These are phyloP conservation scores for Hecatera dysodea DNA, from an alignment of 2,888 invertebrate genomes.

Conservation along the genomic window DNA sequence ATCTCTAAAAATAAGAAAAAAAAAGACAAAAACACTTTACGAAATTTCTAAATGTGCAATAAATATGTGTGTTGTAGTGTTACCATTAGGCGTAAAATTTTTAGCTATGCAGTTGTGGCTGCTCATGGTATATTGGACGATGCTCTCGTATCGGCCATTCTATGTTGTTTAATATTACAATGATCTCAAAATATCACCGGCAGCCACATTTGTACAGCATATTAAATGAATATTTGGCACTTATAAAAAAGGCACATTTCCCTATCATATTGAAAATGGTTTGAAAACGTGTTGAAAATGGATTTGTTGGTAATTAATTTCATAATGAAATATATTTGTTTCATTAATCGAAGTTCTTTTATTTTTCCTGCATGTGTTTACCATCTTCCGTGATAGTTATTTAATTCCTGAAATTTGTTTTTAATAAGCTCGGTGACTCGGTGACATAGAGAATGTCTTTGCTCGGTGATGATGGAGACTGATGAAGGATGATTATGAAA, in stretches of 20 bases:
- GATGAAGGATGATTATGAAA: not conserved
- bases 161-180: slow-evolving; percentile 79
- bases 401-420: not conserved
- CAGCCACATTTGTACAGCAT: slow-evolving; percentile 83
- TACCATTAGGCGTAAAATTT: slow-evolving; percentile 90
- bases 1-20: slow-evolving; percentile 90
- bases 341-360: slow-evolving; percentile 85
- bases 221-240: slow-evolving; percentile 90
- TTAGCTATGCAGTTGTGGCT: slow-evolving; percentile 81
- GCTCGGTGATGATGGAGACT: not conserved
- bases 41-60: slow-evolving; percentile 91
- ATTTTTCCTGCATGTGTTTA: slow-evolving; percentile 68
- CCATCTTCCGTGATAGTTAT: not conserved
- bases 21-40: slow-evolving; percentile 90
- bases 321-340: slow-evolving; percentile 91
- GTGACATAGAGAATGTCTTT: no score
- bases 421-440: no score
- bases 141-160: slow-evolving; percentile 70
- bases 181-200: slow-evolving; percentile 85
- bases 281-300: slow-evolving; percentile 91
- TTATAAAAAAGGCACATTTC: slow-evolving; percentile 90
- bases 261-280: slow-evolving; percentile 90
- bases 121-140: slow-evolving; percentile 71
- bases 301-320: slow-evolving; percentile 91
- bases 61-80: slow-evolving; percentile 91